Percentiles rank a stretch among this genome's conserved stretches.
Evolutionary conservation across 2,113 vertebrate genomes (phyloP).

Genomic region (Chionis minor): DNA sequence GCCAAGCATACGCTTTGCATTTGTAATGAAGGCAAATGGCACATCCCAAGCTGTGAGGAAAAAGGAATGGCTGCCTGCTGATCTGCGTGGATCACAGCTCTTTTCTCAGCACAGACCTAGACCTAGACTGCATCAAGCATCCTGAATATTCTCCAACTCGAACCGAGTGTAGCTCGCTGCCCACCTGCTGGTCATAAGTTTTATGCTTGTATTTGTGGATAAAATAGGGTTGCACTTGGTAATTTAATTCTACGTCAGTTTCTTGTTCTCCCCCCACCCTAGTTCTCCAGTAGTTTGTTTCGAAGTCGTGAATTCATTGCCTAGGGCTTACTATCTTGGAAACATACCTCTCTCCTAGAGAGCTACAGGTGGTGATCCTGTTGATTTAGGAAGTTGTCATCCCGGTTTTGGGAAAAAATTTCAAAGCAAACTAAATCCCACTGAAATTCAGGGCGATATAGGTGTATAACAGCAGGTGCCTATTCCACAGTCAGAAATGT

Average conservation of each 20-base stretch:
- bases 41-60: background rate
- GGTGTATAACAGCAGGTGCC: background rate
- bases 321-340: background rate
- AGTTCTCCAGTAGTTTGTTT: background rate
- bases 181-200: background rate
- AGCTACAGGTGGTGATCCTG: background rate
- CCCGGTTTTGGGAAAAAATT: background rate
- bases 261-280: background rate
- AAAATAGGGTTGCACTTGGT: background rate
- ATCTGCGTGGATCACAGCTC: background rate
- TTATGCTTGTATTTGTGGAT: background rate
- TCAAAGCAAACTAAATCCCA: background rate
- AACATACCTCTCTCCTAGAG: background rate
- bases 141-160: background rate
- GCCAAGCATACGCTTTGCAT: rapidly evolving
- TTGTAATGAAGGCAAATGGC: background rate
- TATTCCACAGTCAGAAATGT: background rate
- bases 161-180: background rate
- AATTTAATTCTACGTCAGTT: background rate
- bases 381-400: background rate
- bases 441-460: background rate
- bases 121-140: background rate
- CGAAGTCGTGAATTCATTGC: background rate
- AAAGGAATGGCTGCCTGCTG: background rate
- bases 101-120: background rate